Conservation (phyloP, 2,113 vertebrate species). For the human (Homo sapiens) region GRCh38 chr20:20301501-20302000, state of each 20-base stretch:
- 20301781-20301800: not conserved
- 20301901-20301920: not conserved
- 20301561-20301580: not conserved
- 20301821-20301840: slow-evolving; percentile 1
- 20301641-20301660: not conserved
- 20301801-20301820: not conserved
- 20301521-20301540: not conserved
- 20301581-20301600: not conserved
- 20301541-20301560: not conserved
- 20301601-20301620: not conserved
- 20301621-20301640: not conserved
- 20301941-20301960: not conserved
- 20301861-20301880: not conserved
- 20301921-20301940: not conserved
- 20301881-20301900: not conserved
- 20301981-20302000: not conserved
- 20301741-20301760: not conserved
- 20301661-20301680: not conserved
- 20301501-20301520: not conserved
- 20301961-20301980: not conserved
- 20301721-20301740: not conserved
- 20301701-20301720: not conserved
- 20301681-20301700: not conserved
- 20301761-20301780: not conserved
- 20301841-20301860: not conserved